phyloP scores from a whole-genome alignment of 2,113 vertebrate species.

The Sapayoa aenigma region DNA sequence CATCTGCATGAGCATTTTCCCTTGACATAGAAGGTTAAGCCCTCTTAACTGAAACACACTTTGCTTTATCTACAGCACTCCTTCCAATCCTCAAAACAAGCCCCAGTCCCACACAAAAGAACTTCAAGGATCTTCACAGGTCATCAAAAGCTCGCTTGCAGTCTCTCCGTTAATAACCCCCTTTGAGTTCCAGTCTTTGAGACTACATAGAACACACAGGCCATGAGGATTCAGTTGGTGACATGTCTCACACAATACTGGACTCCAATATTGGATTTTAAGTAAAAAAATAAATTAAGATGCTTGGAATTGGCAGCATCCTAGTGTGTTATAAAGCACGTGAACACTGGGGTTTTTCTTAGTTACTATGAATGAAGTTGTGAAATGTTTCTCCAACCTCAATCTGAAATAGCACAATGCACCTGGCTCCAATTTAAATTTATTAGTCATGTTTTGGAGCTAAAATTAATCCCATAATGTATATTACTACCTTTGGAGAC shows the following conservation, averaged over 20 bases:
- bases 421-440: not conserved
- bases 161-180: not conserved
- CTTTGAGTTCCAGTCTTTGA: not conserved
- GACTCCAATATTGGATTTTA: not conserved
- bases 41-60: not conserved
- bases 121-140: not conserved
- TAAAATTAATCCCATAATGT: not conserved
- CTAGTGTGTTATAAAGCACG: not conserved
- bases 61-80: not conserved
- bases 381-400: not conserved
- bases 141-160: not conserved
- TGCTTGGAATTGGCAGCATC: not conserved
- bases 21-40: not conserved
- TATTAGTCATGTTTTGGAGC: not conserved
- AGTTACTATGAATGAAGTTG: rapidly evolving
- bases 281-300: not conserved
- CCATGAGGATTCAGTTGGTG: not conserved
- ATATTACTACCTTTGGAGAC: not conserved
- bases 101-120: not conserved
- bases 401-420: rapidly evolving
- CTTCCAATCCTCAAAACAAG: not conserved
- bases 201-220: rapidly evolving
- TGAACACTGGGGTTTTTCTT: not conserved
- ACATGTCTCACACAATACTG: not conserved
- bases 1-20: not conserved